These are phyloP conservation scores for Delia radicum DNA, from an alignment of 1,140 invertebrate species.

Conservation along the genomic window DNA sequence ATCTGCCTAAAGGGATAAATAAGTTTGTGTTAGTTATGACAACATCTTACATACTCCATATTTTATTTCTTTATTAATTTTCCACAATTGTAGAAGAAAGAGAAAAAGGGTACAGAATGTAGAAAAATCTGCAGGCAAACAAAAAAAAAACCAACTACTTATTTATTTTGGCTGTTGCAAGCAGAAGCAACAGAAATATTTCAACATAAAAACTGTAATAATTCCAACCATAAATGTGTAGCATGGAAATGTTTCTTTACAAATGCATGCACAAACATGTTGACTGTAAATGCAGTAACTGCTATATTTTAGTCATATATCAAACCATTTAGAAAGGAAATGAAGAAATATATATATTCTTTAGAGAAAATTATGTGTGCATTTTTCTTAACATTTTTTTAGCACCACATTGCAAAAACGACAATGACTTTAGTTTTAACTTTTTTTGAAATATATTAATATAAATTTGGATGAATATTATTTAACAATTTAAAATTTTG, in stretches of 20 bases:
- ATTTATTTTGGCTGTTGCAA: background rate
- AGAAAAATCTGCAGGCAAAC: background rate
- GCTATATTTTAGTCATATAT: slow-evolving; percentile 13
- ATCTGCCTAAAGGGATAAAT: slow-evolving; percentile 16
- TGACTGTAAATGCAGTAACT: background rate
- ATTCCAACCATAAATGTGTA: background rate
- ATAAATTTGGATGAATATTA: no score
- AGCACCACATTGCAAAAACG: background rate
- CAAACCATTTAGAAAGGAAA: slow-evolving; percentile 12
- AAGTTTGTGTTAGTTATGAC: slow-evolving; percentile 16
- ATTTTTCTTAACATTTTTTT: background rate
- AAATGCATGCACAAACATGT: background rate
- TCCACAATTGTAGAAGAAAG: background rate
- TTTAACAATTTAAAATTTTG: no score
- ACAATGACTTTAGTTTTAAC: background rate
- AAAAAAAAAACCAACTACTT: background rate
- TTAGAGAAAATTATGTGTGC: slow-evolving; percentile 17
- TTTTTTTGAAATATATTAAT: no score
- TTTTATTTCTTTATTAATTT: background rate
- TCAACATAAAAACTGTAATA: background rate
- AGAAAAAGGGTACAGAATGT: background rate
- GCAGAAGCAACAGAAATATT: background rate
- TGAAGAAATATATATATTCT: slow-evolving; percentile 13
- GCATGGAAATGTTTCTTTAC: background rate
- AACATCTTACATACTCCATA: background rate